A percentile compares a stretch with the other conserved stretches of the same genome.
Evolutionary conservation across 2,888 invertebrate genomes (phyloP).

Genomic region (Elaeidobius kamerunicus): DNA sequence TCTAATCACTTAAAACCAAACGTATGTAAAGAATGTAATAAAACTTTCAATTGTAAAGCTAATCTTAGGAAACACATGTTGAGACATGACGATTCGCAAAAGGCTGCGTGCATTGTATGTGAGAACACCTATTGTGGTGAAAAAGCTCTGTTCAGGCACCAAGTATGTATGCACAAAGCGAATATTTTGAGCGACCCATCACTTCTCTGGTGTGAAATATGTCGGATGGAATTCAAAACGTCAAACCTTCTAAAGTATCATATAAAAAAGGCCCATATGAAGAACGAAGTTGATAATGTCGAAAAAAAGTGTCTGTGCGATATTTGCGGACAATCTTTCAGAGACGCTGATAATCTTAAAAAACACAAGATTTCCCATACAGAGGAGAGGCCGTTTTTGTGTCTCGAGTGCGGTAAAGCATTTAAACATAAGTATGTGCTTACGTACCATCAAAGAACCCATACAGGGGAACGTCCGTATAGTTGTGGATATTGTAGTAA

Average conservation of each 20-base stretch:
- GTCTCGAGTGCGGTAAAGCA: constrained; percentile 47
- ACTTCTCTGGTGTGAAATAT: constrained; percentile 22
- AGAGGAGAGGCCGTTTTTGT: constrained; percentile 51
- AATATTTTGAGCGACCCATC: constrained; percentile 14
- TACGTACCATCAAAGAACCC: constrained; percentile 52
- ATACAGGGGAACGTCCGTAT: constrained; percentile 55
- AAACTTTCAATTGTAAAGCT: constrained; percentile 54
- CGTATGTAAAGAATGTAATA: constrained; percentile 54
- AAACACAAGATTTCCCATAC: constrained; percentile 41
- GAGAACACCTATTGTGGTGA: constrained; percentile 16
- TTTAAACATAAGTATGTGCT: constrained; percentile 29
- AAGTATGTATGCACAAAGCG: constrained; percentile 26
- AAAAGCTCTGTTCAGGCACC: constrained; percentile 22
- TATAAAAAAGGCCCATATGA: constrained; percentile 22
- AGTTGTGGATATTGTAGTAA: constrained; percentile 55
- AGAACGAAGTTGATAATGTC: constrained; percentile 2
- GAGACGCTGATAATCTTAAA: constrained; percentile 30
- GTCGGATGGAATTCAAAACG: constrained; percentile 25
- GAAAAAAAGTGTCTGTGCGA: constrained; percentile 34
- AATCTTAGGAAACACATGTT: constrained; percentile 40
- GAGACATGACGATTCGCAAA: constrained; percentile 22
- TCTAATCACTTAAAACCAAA: constrained; percentile 48
- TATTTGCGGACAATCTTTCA: constrained; percentile 37
- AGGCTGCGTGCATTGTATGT: constrained; percentile 24
- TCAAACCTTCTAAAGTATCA: constrained; percentile 25